Evolutionary conservation across 2,797 vertebrate genomes (phyloP).

Genomic region (Thamnophis elegans): DNA sequence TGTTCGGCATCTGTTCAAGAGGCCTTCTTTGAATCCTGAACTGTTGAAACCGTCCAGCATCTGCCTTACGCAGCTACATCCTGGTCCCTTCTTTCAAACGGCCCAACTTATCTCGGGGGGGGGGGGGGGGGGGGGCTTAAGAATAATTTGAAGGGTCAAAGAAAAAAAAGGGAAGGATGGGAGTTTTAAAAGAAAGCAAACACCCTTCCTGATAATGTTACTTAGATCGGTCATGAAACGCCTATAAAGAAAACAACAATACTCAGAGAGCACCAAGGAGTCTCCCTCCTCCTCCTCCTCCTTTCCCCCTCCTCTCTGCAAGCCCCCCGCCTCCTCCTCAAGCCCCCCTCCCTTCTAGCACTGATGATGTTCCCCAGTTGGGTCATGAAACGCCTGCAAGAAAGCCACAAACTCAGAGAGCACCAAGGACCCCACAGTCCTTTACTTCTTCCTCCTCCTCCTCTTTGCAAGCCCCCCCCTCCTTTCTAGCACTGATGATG

Average conservation of each 20-base stretch:
- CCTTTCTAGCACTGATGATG: too few species aligned
- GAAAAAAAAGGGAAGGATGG: not conserved
- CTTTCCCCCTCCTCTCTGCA: too few species aligned
- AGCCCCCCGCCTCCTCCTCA: too few species aligned
- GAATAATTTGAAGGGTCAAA: not conserved
- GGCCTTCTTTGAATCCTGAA: not conserved
- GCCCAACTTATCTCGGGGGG: not conserved
- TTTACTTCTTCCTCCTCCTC: too few species aligned
- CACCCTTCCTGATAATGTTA: not conserved
- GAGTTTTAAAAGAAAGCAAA: not conserved
- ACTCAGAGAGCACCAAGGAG: not conserved
- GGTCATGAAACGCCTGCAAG: not conserved
- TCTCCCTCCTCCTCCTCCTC: rapidly evolving
- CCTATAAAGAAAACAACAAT: not conserved
- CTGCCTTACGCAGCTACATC: not conserved
- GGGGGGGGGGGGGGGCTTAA: not conserved
- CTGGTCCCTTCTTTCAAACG: not conserved
- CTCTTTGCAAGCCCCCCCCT: too few species aligned
- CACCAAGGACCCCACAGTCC: too few species aligned
- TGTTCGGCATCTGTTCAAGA: not conserved
- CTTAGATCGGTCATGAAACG: not conserved
- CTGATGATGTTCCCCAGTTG: too few species aligned
- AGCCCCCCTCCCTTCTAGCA: not conserved
- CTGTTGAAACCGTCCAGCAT: not conserved
- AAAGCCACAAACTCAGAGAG: too few species aligned